Percentiles rank a stretch among this genome's conserved stretches.
Evolutionary conservation across 2,888 invertebrate genomes (phyloP).

Genomic region (Nycteola revayana): DNA sequence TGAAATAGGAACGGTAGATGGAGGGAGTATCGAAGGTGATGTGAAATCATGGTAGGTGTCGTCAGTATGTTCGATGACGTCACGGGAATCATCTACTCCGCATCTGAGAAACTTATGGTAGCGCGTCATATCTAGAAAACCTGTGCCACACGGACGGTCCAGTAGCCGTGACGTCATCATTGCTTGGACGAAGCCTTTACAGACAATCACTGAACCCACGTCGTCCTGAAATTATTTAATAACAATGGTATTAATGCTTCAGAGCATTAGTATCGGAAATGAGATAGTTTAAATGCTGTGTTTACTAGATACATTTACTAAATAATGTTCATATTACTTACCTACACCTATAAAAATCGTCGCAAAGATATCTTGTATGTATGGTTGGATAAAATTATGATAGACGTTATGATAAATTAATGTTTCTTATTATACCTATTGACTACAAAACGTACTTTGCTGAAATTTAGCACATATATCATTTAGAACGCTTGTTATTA

Average conservation of each 20-base stretch:
- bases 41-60: slow-evolving; percentile 41
- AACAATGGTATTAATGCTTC: too few species aligned
- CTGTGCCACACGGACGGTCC: slow-evolving; percentile 68
- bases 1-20: too few species aligned
- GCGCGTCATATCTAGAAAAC: slow-evolving; percentile 54
- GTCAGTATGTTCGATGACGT: slow-evolving; percentile 51
- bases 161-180: slow-evolving; percentile 66
- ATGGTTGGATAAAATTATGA: too few species aligned
- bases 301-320: too few species aligned
- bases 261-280: too few species aligned
- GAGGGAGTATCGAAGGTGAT: slow-evolving; percentile 8
- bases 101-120: slow-evolving; percentile 66
- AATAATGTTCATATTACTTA: too few species aligned
- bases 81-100: slow-evolving; percentile 67
- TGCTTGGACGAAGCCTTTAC: slow-evolving; percentile 57
- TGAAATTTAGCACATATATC: too few species aligned
- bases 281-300: too few species aligned
- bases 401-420: too few species aligned
- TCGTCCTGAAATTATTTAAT: slow-evolving; percentile 52
- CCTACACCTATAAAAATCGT: too few species aligned
- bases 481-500: too few species aligned
- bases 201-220: slow-evolving; percentile 58
- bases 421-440: neutral
- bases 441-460: neutral
- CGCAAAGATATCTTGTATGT: too few species aligned